phyloP scores from a whole-genome alignment of 2,113 vertebrate species.

The Phainopepla nitens region DNA sequence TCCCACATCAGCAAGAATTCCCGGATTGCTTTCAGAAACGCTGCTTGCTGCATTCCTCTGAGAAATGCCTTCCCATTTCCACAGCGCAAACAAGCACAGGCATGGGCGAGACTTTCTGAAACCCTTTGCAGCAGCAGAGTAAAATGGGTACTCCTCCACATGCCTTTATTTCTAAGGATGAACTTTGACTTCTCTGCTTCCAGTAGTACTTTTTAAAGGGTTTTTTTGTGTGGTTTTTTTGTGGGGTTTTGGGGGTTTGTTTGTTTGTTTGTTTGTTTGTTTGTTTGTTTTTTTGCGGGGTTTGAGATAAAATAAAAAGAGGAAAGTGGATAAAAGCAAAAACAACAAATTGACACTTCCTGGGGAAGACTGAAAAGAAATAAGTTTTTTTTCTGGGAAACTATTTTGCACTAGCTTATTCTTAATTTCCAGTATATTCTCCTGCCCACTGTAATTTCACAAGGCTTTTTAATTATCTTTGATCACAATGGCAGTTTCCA shows the following conservation, averaged over 20 bases:
- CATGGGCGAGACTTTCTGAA: neutral
- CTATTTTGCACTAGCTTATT: neutral
- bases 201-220: neutral
- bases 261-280: no score
- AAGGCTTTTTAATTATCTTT: neutral
- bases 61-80: neutral
- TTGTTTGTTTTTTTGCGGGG: no score
- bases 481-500: neutral
- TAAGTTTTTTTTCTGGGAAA: neutral
- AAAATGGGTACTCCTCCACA: neutral
- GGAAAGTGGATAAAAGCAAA: neutral
- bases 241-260: no score
- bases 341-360: neutral
- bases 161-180: neutral
- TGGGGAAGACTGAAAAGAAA: neutral
- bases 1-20: slow-evolving; percentile 54
- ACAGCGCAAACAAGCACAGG: neutral
- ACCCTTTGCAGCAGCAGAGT: neutral
- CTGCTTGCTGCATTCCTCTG: neutral
- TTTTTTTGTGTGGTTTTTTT: neutral
- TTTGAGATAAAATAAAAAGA: neutral
- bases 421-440: neutral
- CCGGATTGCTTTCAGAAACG: slow-evolving; percentile 8
- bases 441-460: neutral
- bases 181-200: neutral